A percentile compares a stretch with the other conserved stretches of the same genome.
phyloP scores from a whole-genome alignment of 2,888 invertebrate species.

The Eupeodes luniger region DNA sequence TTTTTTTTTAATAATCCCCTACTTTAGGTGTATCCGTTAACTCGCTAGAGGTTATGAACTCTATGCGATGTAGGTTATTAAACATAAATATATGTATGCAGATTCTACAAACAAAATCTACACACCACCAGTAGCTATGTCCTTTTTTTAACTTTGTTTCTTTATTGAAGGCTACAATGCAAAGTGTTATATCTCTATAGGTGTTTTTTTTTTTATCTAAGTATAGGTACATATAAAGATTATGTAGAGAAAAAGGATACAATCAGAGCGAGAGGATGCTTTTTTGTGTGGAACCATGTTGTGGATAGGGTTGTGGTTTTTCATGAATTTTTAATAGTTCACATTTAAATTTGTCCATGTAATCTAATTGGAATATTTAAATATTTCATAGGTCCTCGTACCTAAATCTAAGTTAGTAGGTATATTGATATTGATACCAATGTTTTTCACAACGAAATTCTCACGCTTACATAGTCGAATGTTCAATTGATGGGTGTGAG shows the following conservation, averaged over 20 bases:
- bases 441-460: conserved; percentile 26
- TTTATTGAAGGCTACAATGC: conserved; percentile 9
- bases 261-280: not conserved
- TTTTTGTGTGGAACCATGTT: conserved; percentile 13
- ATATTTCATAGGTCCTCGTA: conserved; percentile 55
- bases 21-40: not conserved
- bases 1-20: not conserved
- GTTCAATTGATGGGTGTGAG: not conserved
- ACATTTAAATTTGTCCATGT: conserved; percentile 13
- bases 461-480: not conserved
- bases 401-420: conserved; percentile 10
- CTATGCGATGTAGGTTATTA: not conserved
- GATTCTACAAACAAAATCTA: not conserved
- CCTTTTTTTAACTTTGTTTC: conserved; percentile 17
- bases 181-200: conserved; percentile 21
- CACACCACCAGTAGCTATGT: not conserved
- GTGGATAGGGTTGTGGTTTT: conserved; percentile 9
- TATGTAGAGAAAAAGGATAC: not conserved
- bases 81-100: conserved; percentile 2
- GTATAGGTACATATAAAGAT: conserved; percentile 38
- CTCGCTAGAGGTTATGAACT: not conserved
- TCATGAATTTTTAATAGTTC: conserved; percentile 35
- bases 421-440: not conserved
- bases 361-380: conserved; percentile 68
- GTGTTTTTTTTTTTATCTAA: not conserved